phyloP scores from a whole-genome alignment of 1,140 invertebrate genomes.

The Conopomorpha cramerella region DNA sequence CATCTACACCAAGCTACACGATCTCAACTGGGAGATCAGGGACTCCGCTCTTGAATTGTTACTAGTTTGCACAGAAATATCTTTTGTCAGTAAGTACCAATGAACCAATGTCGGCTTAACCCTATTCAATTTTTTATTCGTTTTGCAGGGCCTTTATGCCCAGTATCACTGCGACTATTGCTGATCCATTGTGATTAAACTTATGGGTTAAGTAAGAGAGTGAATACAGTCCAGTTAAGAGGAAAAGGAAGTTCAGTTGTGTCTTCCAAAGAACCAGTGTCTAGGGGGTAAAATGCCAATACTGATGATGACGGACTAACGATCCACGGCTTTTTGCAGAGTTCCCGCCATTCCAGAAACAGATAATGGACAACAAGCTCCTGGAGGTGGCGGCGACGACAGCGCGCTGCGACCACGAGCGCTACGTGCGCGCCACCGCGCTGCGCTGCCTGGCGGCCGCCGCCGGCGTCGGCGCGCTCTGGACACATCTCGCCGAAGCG shows the following conservation, averaged over 20 bases:
- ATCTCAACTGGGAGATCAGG: slow-evolving; percentile 74
- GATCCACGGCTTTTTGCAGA: slow-evolving; percentile 54
- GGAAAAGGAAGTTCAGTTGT: no score
- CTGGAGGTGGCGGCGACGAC: slow-evolving; percentile 67
- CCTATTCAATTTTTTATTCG: no score
- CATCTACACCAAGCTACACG: slow-evolving; percentile 70
- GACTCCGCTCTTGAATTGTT: slow-evolving; percentile 75
- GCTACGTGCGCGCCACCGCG: slow-evolving; percentile 75
- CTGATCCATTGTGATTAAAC: no score
- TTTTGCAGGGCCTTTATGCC: no score
- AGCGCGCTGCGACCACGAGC: slow-evolving; percentile 68
- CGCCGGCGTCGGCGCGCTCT: slow-evolving; percentile 66
- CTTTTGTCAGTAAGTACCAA: slow-evolving; percentile 73
- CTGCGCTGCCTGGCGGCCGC: slow-evolving; percentile 70
- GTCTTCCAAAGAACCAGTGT: no score
- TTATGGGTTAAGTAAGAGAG: no score
- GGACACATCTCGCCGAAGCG: no score
- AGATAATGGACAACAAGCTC: slow-evolving; percentile 69
- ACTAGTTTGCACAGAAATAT: slow-evolving; percentile 68
- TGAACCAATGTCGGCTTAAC: no score
- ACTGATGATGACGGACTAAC: neutral
- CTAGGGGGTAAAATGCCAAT: neutral
- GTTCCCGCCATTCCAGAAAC: slow-evolving; percentile 76
- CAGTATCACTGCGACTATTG: no score
- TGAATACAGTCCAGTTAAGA: no score